Base-by-base conservation (phyloP, 2,113 vertebrate genomes). In the Argyrosomus japonicus region DNA sequence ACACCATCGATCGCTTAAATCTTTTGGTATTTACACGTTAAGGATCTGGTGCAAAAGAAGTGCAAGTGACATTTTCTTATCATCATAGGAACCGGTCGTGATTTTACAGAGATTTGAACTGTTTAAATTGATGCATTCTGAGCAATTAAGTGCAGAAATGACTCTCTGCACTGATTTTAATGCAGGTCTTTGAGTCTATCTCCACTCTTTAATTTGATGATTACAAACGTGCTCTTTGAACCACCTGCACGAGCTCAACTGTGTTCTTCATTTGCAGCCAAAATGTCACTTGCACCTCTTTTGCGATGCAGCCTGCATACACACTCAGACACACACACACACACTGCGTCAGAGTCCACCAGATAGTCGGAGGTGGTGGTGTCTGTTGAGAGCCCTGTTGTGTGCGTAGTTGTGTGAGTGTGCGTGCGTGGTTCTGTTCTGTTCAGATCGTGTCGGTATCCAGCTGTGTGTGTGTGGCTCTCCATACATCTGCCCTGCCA, bases 401-500 rank as follows among this genome's bases (percentile, higher is more conserved):
- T 88, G 77, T 1, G 83, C 12, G 51, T 75, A 68, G 36, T 88
- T 87, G 3, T 82, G 77, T 0, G 76, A 21, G 32, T 83, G 86
- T 45, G 67, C 3, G 29, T 61, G 77, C 53, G 67, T 0, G 70
- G 71, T 61, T 0, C 65, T 79, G 70, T 76, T 13, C 54, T 57
- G 54, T 13, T 12, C 10, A 60, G 11, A 32, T 32, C 36, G 36
- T 9, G 69, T 11, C 32, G 45, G 81, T 0, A 36, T 68, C 63
- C 76, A 60, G 70, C 71, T 23, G 47, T 58, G 91, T 1, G 54
- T 0, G 18, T 62, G 85, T 0, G 91, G 77, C 21, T 88, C 82
- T 8, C 88, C 89, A 54, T 94, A 94, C 93, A 94, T 94, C 79
- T 91, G 90, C 17, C 89, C 92, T 0, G 93, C 92, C 90, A 87